These are phyloP conservation scores for Bedellia somnulentella DNA, from an alignment of 2,888 invertebrate species.

Conservation along the genomic window DNA sequence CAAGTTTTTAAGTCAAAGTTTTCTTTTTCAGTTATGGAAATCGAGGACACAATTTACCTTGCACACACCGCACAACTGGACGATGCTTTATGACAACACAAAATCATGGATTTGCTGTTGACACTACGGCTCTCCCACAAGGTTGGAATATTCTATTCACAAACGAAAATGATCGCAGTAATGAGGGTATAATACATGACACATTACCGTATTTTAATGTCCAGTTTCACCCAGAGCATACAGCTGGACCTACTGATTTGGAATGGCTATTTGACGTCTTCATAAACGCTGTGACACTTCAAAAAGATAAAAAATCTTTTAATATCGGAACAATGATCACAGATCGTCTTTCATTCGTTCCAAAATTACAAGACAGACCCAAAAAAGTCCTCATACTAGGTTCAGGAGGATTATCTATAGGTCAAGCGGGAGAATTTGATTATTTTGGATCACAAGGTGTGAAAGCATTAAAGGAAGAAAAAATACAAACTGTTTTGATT, in stretches of 20 bases:
- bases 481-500: conserved; percentile 92
- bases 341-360: conserved; percentile 44
- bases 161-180: conserved; percentile 94
- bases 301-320: conserved; percentile 31
- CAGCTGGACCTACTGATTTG: conserved; percentile 93
- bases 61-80: conserved; percentile 80
- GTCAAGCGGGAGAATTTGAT: conserved; percentile 99
- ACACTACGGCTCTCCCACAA: conserved; percentile 68
- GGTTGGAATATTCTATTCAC: conserved; percentile 90
- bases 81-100: conserved; percentile 98
- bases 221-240: conserved; percentile 99
- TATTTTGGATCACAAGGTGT: conserved; percentile 98
- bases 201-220: conserved; percentile 91
- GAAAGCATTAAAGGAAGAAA: conserved; percentile 94
- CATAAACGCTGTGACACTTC: conserved; percentile 66
- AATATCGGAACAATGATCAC: conserved; percentile 54
- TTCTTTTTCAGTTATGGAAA: conserved; percentile 82
- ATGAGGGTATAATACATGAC: conserved; percentile 93
- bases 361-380: conserved; percentile 45
- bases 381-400: conserved; percentile 85
- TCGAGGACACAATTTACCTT: conserved; percentile 98
- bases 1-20: too few species aligned
- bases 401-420: conserved; percentile 95
- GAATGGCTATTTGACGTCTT: conserved; percentile 96
- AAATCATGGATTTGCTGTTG: conserved; percentile 96